Percentiles rank a stretch among this genome's conserved stretches.
Conservation (phyloP, 2,888 invertebrate genomes). For the Cryptocephalus moraei region DNA sequence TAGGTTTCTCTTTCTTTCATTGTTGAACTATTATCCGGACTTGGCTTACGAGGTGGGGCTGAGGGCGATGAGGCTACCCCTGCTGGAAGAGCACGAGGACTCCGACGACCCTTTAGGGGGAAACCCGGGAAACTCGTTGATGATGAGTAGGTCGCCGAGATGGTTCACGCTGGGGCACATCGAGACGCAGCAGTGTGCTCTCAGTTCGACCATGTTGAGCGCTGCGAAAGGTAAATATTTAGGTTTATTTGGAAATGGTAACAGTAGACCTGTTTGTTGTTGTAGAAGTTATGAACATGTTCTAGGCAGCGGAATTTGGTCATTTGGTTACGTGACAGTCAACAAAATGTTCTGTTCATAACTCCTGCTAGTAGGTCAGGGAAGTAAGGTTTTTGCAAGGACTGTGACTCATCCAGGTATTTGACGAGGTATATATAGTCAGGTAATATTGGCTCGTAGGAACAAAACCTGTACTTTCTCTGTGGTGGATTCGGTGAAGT, state of each 20-base stretch:
- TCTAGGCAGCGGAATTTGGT: no score
- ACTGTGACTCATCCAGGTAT: no score
- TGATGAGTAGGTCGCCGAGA: constrained; percentile 52
- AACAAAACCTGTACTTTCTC: no score
- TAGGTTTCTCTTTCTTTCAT: constrained; percentile 64
- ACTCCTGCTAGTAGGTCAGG: no score
- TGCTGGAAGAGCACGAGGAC: constrained; percentile 64
- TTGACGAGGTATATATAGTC: no score
- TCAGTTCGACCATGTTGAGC: constrained; percentile 67
- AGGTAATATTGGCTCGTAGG: no score
- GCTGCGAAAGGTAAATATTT: constrained; percentile 49
- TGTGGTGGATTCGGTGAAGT: no score
- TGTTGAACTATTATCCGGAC: constrained; percentile 65
- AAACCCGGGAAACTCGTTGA: constrained; percentile 38
- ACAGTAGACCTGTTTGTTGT: no score
- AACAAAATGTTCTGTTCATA: no score
- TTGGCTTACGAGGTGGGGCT: constrained; percentile 71
- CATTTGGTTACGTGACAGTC: no score
- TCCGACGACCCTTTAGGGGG: constrained; percentile 45
- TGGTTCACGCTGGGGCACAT: constrained; percentile 77
- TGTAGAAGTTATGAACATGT: no score
- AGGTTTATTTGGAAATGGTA: background rate
- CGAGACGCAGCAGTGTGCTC: constrained; percentile 69
- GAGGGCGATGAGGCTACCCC: constrained; percentile 67
- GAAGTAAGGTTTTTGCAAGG: no score